Base-by-base conservation (phyloP, 2,113 vertebrate species). In the Archocentrus centrarchus region DNA sequence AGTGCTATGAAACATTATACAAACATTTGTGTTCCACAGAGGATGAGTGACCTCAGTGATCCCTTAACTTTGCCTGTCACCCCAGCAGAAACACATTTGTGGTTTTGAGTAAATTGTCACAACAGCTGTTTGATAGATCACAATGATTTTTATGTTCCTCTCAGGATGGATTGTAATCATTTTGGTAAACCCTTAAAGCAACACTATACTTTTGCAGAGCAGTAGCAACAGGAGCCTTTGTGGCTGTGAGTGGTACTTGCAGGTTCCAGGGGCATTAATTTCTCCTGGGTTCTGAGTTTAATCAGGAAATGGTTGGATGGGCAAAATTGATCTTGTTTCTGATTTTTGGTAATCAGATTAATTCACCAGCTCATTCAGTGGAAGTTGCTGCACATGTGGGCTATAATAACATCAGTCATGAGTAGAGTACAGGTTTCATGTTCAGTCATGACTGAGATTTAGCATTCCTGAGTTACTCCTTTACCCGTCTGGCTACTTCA, bases 71-170 rank as follows among this genome's bases (percentile, higher is more conserved):
- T 15, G 14, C 47, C 11, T 53, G 15, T 53, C 2, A 17, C 50
- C 5, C 17, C 6, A 53, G 18, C 50, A 53, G 50, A 7, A 50
- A 0, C 15, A 17, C 47, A 47, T 47, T 53, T 70, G 18, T 55
- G 7, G 53, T 55, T 55, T 55, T 55, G 7, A 55, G 18, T 55
- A 18, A 55, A 55, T 7, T 55, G 44, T 53, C 24, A 73, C 17
- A 7, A 55, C 47, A 73, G 47, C 68, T 73, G 47, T 55, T 55
- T 3, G 11, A 35, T 55, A 24, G 47, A 35, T 55, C 1, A 18
- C 68, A 55, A 55, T 73, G 53, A 73, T 53, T 53, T 73, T 73
- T 73, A 53, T 73, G 44, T 53, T 73, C 66, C 44, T 73, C 66
- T 70, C 24, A 32, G 24, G 41, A 32, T 73, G 66, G 3, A 73